Evolutionary conservation across 2,113 vertebrate species (phyloP), one percentile per base, ranked within the genome.

Genomic region (Alosa alosa): DNA sequence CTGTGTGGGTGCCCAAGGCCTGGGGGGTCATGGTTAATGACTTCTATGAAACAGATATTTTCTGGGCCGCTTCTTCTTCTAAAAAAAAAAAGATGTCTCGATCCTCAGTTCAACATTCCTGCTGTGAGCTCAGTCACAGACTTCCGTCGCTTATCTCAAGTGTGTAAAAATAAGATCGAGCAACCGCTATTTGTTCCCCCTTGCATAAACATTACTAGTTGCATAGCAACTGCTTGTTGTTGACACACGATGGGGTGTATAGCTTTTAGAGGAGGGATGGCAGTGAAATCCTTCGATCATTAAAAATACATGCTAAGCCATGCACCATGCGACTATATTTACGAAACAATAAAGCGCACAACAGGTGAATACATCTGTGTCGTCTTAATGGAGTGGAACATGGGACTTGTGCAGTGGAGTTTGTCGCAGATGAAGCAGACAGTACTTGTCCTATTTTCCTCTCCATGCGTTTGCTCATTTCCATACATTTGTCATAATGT

Each of bases 221-320:
- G 72, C 72, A 78, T 78, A 78, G 72, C 72, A 78, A 78, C 72
- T 17, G 72, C 72, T 78, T 17, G 72, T 78, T 78, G 72, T 78
- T 78, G 72, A 78, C 72, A 78, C 72, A 41, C 3, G 15, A 4
- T 13, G 31, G 72, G 31, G 72, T 39, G 72, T 78, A 78, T 36
- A 39, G 36, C 72, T 78, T 39, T 15, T 31, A 41, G 72, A 78
- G 72, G 72, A 17, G 31, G 31, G 11, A 39, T 78, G 31, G 31
- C 25, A 78, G 9, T 78, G 72, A 15, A 78, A 78, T 78, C 72
- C 31, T 78, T 39, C 41, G 72, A 78, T 78, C 72, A 39, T 78
- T 78, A 78, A 78, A 78, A 78, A 78, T 41, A 39, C 72, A 78
- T 78, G 36, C 31, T 41, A 78, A 39, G 25, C 25, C 72, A 15